A percentile compares a stretch with the other conserved stretches of the same genome.
Evolutionary conservation across 2,797 vertebrate species (phyloP).

Genomic region (Arctocebus calabarensis): DNA sequence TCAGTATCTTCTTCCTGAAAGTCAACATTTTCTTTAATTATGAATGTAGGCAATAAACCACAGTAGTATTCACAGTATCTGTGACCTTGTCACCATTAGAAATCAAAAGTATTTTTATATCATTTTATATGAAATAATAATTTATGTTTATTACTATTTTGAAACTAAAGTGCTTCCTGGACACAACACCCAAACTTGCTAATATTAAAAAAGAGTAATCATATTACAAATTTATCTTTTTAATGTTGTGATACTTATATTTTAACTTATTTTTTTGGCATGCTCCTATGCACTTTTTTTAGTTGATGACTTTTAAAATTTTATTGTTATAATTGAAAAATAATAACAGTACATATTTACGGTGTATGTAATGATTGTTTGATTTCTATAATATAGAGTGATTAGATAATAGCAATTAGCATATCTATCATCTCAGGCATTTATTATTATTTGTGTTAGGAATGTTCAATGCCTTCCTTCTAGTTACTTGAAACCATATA

Average conservation of each 20-base stretch:
- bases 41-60: neutral
- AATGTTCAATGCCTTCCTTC: too few relatives aligned
- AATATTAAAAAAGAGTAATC: slow-evolving; percentile 17
- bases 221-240: slow-evolving; percentile 39
- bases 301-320: too few relatives aligned
- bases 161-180: slow-evolving; percentile 14
- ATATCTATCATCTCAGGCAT: too few relatives aligned
- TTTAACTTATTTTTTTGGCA: neutral
- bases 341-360: too few relatives aligned
- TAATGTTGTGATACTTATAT: slow-evolving; percentile 25
- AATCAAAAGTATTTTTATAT: neutral
- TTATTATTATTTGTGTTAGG: too few relatives aligned
- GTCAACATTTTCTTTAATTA: slow-evolving; percentile 35
- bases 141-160: neutral
- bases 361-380: too few relatives aligned
- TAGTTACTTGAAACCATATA: too few relatives aligned
- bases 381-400: too few relatives aligned
- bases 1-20: slow-evolving; percentile 8
- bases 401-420: too few relatives aligned
- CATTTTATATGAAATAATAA: neutral
- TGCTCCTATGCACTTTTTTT: neutral
- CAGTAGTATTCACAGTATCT: neutral
- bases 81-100: neutral
- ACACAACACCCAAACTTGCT: neutral
- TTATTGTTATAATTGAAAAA: too few relatives aligned